Conservation (phyloP, 1,140 invertebrate species). For the Zophobas atratus region DNA sequence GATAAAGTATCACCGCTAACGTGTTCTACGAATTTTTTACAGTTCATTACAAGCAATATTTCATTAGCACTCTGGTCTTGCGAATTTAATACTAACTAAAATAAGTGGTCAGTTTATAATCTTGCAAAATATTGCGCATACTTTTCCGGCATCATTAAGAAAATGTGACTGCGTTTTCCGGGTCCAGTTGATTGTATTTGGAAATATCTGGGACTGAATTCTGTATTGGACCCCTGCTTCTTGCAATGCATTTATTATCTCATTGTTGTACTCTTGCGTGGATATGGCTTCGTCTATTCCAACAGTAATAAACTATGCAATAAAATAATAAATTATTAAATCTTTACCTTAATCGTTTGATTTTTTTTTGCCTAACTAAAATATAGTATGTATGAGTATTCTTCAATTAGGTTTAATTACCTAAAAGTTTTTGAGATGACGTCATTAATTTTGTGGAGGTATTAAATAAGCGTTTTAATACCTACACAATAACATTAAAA, state of each 20-base stretch:
- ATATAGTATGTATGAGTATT: too few relatives aligned
- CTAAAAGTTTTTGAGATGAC: too few relatives aligned
- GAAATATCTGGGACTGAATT: slow-evolving; percentile 63
- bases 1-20: slow-evolving; percentile 64
- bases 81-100: slow-evolving; percentile 59
- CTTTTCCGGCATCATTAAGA: slow-evolving; percentile 49
- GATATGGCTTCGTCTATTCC: slow-evolving; percentile 68
- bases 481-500: too few relatives aligned
- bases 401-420: too few relatives aligned
- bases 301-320: slow-evolving; percentile 68
- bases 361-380: too few relatives aligned
- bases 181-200: slow-evolving; percentile 70
- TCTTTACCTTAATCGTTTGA: too few relatives aligned
- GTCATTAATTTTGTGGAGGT: too few relatives aligned
- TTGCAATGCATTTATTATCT: slow-evolving; percentile 62
- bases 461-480: too few relatives aligned
- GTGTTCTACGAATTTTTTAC: slow-evolving; percentile 65
- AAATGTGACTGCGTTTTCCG: slow-evolving; percentile 63
- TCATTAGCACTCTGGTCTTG: slow-evolving; percentile 60
- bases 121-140: slow-evolving; percentile 27
- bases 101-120: slow-evolving; percentile 55
- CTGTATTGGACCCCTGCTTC: slow-evolving; percentile 62
- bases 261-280: slow-evolving; percentile 60
- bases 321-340: too few relatives aligned
- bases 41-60: slow-evolving; percentile 68